phyloP scores from a whole-genome alignment of 2,797 vertebrate species.

The Parotocinclus haroldoi region DNA sequence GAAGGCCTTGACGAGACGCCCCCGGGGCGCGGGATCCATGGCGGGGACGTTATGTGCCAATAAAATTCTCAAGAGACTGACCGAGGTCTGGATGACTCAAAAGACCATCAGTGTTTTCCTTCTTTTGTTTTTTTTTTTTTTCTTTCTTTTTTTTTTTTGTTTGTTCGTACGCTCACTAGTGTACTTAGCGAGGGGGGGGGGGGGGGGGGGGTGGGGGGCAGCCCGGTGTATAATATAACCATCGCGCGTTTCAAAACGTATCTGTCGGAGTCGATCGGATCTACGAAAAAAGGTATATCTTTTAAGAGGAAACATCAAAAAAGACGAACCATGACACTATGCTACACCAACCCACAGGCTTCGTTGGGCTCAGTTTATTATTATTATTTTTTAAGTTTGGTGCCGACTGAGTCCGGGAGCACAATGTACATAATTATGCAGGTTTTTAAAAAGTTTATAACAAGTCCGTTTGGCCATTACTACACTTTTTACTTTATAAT shows the following conservation, averaged over 20 bases:
- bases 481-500: slow-evolving; percentile 99
- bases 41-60: slow-evolving; percentile 91
- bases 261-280: slow-evolving; percentile 92
- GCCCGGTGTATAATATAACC: slow-evolving; percentile 99
- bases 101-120: slow-evolving; percentile 73
- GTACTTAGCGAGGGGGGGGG: slow-evolving; percentile 86
- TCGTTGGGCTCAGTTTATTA: slow-evolving; percentile 95
- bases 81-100: slow-evolving; percentile 40
- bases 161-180: slow-evolving; percentile 91
- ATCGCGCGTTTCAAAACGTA: slow-evolving; percentile 94
- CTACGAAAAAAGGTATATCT: slow-evolving; percentile 80
- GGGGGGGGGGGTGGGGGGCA: too few relatives aligned
- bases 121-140: slow-evolving; percentile 57
- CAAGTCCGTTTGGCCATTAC: slow-evolving; percentile 99
- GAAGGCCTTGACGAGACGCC: slow-evolving; percentile 86
- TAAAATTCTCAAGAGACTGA: slow-evolving; percentile 63
- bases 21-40: slow-evolving; percentile 82
- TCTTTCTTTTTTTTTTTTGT: slow-evolving; percentile 38
- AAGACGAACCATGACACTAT: slow-evolving; percentile 77
- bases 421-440: slow-evolving; percentile 99
- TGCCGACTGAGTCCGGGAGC: slow-evolving; percentile 94
- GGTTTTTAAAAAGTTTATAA: slow-evolving; percentile 99
- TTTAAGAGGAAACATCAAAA: slow-evolving; percentile 92
- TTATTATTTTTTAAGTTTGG: slow-evolving; percentile 74
- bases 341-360: slow-evolving; percentile 92